Evolutionary conservation across 2,797 vertebrate genomes (phyloP).

Genomic region (Crenuchus spilurus): DNA sequence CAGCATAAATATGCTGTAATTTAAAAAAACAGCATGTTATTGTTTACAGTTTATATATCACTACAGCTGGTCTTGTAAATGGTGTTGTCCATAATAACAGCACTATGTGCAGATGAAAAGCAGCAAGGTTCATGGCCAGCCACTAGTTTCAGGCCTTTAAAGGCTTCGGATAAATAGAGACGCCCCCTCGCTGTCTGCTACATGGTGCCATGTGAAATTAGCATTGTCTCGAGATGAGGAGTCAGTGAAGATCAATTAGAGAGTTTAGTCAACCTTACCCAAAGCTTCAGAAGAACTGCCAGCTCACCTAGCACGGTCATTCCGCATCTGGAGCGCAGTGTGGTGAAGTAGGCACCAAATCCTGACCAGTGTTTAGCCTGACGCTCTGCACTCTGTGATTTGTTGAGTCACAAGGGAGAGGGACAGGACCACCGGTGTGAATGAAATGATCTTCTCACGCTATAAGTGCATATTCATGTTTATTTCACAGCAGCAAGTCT

Average conservation of each 20-base stretch:
- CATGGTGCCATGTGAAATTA: conserved; percentile 57
- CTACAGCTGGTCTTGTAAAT: neutral
- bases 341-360: conserved; percentile 58
- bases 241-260: conserved; percentile 62
- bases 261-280: conserved; percentile 52
- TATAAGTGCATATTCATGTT: conserved; percentile 40
- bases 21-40: no score
- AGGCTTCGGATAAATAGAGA: conserved; percentile 46
- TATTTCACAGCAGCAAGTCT: conserved; percentile 31
- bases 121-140: conserved; percentile 5
- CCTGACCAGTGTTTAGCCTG: conserved; percentile 62
- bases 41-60: no score
- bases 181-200: conserved; percentile 52
- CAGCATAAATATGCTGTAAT: no score
- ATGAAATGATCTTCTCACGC: conserved; percentile 43
- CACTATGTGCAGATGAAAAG: conserved; percentile 12
- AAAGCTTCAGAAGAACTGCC: conserved; percentile 50
- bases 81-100: neutral
- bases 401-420: conserved; percentile 57
- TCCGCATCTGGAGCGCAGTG: conserved; percentile 43
- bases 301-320: conserved; percentile 49
- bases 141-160: conserved; percentile 13
- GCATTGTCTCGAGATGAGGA: conserved; percentile 59
- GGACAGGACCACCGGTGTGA: conserved; percentile 58
- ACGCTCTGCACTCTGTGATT: conserved; percentile 58